phyloP scores from a whole-genome alignment of 2,113 vertebrate genomes.

The Seriola aureovittata region DNA sequence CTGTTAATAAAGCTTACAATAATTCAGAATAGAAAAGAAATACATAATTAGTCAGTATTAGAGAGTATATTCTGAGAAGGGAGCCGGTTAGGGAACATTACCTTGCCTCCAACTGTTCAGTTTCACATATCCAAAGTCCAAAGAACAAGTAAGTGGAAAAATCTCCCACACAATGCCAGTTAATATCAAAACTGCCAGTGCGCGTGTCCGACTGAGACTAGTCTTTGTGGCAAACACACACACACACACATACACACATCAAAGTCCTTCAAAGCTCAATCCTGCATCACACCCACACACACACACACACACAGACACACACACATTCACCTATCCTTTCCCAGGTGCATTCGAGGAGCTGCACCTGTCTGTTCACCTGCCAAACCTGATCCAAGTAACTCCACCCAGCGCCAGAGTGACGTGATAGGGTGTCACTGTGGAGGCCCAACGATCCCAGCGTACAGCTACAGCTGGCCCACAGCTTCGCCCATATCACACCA shows the following conservation, averaged over 20 bases:
- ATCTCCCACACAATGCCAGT: slow-evolving; percentile 28
- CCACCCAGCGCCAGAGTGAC: slow-evolving; percentile 47
- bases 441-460: background rate
- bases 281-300: slow-evolving; percentile 34
- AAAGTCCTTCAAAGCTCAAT: slow-evolving; percentile 47
- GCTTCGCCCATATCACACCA: slow-evolving; percentile 1
- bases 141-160: slow-evolving; percentile 44
- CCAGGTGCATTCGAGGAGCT: slow-evolving; percentile 64
- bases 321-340: slow-evolving; percentile 52
- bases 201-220: slow-evolving; percentile 6
- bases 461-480: background rate
- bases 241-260: slow-evolving; percentile 53
- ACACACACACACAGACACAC: slow-evolving; percentile 26
- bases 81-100: slow-evolving; percentile 29
- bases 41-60: background rate
- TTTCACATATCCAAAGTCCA: slow-evolving; percentile 70
- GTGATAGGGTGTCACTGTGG: slow-evolving; percentile 38
- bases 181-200: slow-evolving; percentile 49
- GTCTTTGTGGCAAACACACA: slow-evolving; percentile 45
- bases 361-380: slow-evolving; percentile 74
- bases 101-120: slow-evolving; percentile 46
- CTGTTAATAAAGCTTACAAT: background rate
- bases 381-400: slow-evolving; percentile 80
- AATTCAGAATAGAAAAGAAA: background rate
- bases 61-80: background rate